A percentile compares a stretch with the other conserved stretches of the same genome.
phyloP scores from a whole-genome alignment of 1,140 invertebrate species.

The Rhopalosiphum padi region DNA sequence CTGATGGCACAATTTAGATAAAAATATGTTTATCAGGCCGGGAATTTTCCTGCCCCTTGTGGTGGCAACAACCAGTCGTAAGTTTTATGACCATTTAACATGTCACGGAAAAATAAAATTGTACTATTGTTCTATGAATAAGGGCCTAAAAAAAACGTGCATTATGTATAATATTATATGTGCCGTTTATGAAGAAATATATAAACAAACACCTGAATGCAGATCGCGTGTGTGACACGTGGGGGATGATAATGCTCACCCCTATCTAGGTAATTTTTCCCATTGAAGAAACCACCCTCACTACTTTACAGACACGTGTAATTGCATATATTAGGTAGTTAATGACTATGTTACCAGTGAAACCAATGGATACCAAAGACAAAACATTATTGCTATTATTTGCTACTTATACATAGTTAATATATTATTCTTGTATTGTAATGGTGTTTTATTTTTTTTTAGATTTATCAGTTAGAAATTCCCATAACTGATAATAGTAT shows the following conservation, averaged over 20 bases:
- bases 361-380: conserved; percentile 42
- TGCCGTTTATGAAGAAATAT: background rate
- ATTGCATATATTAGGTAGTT: background rate
- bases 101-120: conserved; percentile 26
- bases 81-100: conserved; percentile 38
- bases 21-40: background rate
- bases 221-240: background rate
- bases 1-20: background rate
- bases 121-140: background rate
- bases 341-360: background rate
- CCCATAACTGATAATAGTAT: background rate
- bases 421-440: background rate
- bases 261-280: background rate
- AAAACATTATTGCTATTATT: background rate
- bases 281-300: background rate
- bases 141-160: background rate
- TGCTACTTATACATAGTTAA: no score
- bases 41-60: background rate
- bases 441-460: background rate
- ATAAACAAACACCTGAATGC: conserved; percentile 26
- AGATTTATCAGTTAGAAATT: background rate
- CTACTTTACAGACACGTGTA: background rate
- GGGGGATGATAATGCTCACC: background rate
- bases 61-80: background rate
- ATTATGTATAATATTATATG: background rate